Base-by-base conservation (phyloP, 1,140 invertebrate genomes). In the Venustaconcha ellipsiformis region DNA sequence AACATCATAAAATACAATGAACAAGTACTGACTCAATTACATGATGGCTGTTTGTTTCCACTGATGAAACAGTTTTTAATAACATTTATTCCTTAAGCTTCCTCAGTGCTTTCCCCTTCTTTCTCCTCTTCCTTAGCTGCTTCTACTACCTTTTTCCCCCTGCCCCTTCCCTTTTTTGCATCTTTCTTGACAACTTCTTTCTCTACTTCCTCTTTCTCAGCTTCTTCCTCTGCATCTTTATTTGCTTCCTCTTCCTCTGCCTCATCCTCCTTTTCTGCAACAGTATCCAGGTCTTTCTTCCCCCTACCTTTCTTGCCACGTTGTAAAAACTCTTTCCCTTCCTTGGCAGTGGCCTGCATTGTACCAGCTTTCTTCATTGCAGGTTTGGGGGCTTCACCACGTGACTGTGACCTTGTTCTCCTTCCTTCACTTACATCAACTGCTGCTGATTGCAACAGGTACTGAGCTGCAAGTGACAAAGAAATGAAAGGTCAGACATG, bases 321-420 rank as follows among this genome's bases (percentile, higher is more conserved):
- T 55, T 72, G 55, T 18, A 70, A 57, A 56, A 63, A 75, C 66
- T 79, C 72, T 48, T 72, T 67, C 30, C 73, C 78, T 56, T 85
- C 84, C 70, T 85, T 83, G 20, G 82, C 82, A 13, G 83, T 80
- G 6, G 70, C 78, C 58, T 84, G 76, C 78, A 81, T 82, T 62
- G 84, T 81, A 26, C 81, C 79, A 11, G 76, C 79, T 66, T 82
- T 80, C 65, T 86, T 86, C n/a, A 83, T 30, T 14, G 80, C 26
- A 15, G 82, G 76, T 66, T 80, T 80, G 57, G 12, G 74, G 65
- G 63, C 76, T n/a, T 82, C 72, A 8, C 70, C 70, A 15, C 62
- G 67, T 37, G 37, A 56, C 37, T 80, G 74, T 13, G 83, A 84
- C 15, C 83, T 66, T 26, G 82, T 83, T 20, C 78, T 60, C 13